These are phyloP conservation scores for Mesodorylaimus sp. DNA, from an alignment of 2,888 invertebrate genomes.

Conservation along the genomic window DNA sequence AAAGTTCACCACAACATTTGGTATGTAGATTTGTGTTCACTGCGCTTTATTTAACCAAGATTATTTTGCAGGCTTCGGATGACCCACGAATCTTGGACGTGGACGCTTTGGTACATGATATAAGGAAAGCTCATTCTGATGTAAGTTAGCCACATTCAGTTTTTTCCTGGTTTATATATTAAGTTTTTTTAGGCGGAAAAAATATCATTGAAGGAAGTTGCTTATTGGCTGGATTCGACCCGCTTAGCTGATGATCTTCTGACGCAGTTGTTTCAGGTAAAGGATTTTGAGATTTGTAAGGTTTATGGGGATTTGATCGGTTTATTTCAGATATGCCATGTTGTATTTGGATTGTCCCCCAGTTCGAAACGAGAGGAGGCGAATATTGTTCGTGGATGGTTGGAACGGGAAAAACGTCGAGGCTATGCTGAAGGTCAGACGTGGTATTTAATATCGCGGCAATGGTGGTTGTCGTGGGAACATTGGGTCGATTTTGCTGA, in stretches of 20 bases:
- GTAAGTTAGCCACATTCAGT: no score
- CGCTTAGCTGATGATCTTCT: slow-evolving; percentile 34
- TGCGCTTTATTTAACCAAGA: background rate
- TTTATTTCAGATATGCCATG: slow-evolving; percentile 50
- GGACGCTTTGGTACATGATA: no score
- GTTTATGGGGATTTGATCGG: no score
- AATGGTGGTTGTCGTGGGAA: slow-evolving; percentile 70
- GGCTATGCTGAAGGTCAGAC: slow-evolving; percentile 62
- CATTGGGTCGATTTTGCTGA: slow-evolving; percentile 42
- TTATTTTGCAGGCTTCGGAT: background rate
- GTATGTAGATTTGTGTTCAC: background rate
- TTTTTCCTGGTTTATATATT: no score
- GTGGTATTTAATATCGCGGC: slow-evolving; percentile 65
- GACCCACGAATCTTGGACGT: no score
- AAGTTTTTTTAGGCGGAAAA: slow-evolving; percentile 28
- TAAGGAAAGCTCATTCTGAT: no score
- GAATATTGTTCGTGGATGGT: slow-evolving; percentile 44
- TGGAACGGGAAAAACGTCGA: slow-evolving; percentile 53
- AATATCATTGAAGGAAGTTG: slow-evolving; percentile 58
- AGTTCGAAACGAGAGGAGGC: slow-evolving; percentile 56
- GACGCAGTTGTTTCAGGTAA: slow-evolving; percentile 34
- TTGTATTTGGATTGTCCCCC: slow-evolving; percentile 63
- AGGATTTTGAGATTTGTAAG: slow-evolving; percentile 12
- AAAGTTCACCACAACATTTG: no score
- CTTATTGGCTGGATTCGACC: slow-evolving; percentile 64